Evolutionary conservation across 2,888 invertebrate genomes (phyloP), one percentile per base, ranked within the genome.

Genomic region (Sepiola atlantica): DNA sequence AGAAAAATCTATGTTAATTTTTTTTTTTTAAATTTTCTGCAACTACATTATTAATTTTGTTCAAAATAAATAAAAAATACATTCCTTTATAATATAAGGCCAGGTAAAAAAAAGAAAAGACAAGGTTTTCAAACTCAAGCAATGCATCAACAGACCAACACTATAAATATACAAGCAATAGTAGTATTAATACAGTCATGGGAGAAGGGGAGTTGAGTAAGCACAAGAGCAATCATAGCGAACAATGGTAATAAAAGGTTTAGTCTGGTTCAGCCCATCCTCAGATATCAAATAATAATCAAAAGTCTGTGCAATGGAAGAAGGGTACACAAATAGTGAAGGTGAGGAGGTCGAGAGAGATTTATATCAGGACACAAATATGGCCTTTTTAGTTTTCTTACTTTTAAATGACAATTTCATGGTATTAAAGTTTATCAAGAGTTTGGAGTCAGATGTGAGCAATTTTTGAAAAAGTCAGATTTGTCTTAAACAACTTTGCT

Each of bases 151-250:
- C n/a, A 77, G 32, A n/a, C 77, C n/a, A 77, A 77, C n/a, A 77
- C 77, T 77, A 77, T n/a, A 77, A 32, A n/a, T 45, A 77, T 77
- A 77, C 77, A 77, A 77, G 77, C 77, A 77, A n/a, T 77, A 77
- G n/a, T 77, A 28, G 77, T 77, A 77, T n/a, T 77, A 77, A 32
- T 77, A 77, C n/a, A n/a, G n/a, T n/a, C 16, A 77, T 77, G 14
- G n/a, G n/a, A 4, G n/a, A 18, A n/a, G 8, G 32, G 77, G n/a
- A 32, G 77, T n/a, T 12, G 0, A n/a, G n/a, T 12, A 32, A 32
- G 32, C n/a, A 32, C 16, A 32, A n/a, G 77, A 77, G 77, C 77
- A 77, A 32, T n/a, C 77, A n/a, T 77, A 10, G 16, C 16, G 16
- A 77, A 77, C n/a, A 77, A 32, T n/a, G 32, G 1, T 32, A 32